Evolutionary conservation across 2,113 vertebrate species (phyloP).

Genomic region (Tachysurus vachellii): DNA sequence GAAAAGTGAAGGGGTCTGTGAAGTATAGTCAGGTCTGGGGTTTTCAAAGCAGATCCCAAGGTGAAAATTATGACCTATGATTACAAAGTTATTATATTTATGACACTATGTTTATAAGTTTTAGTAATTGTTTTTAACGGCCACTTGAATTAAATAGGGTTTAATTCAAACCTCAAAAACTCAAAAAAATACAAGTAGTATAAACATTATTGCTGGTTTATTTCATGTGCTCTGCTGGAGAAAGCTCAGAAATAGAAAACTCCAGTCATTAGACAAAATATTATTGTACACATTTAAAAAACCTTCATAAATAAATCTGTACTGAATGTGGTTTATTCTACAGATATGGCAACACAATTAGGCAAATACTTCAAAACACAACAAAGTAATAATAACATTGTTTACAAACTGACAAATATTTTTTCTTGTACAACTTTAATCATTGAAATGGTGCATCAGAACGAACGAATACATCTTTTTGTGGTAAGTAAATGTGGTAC

Average conservation of each 20-base stretch:
- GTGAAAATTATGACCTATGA: not conserved
- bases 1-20: not conserved
- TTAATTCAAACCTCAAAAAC: not conserved
- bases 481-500: not conserved
- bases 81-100: not conserved
- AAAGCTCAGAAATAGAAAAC: not conserved
- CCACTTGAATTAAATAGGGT: not conserved
- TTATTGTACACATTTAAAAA: not conserved
- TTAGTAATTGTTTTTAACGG: not conserved
- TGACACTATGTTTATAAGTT: not conserved
- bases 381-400: not conserved
- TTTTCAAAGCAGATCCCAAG: not conserved
- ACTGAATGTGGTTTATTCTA: not conserved
- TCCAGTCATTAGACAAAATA: not conserved
- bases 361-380: not conserved
- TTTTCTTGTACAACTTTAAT: not conserved
- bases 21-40: not conserved
- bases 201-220: not conserved
- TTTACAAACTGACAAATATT: not conserved
- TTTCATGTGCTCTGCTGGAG: not conserved
- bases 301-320: not conserved
- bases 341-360: not conserved
- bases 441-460: not conserved
- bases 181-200: not conserved
- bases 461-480: not conserved